phyloP scores from a whole-genome alignment of 2,113 vertebrate species.

The Microcebus griseorufus region DNA sequence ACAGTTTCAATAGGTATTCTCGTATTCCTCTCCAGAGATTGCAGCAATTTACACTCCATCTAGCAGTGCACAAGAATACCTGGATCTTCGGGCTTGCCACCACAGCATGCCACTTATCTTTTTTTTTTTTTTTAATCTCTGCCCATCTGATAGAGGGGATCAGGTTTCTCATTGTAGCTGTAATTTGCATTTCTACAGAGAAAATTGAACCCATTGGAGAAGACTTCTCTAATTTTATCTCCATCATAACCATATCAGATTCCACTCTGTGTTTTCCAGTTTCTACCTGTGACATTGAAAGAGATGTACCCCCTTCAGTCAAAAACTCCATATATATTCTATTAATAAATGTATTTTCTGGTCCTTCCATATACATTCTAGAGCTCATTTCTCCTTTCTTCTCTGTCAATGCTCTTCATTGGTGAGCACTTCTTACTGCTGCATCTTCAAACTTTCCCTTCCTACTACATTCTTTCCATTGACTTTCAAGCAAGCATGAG shows the following conservation, averaged over 20 bases:
- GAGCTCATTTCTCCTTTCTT: background rate
- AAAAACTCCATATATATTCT: background rate
- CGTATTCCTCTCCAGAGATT: background rate
- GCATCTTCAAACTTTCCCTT: background rate
- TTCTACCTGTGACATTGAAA: background rate
- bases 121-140: background rate
- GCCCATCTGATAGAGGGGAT: background rate
- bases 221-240: background rate
- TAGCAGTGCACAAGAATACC: background rate
- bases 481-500: background rate
- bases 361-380: background rate
- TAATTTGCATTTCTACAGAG: constrained; percentile 33
- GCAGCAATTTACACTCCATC: background rate
- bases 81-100: background rate
- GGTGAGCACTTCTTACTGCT: background rate
- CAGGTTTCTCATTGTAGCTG: background rate
- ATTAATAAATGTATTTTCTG: background rate
- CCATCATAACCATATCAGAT: background rate
- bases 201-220: background rate
- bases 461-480: background rate
- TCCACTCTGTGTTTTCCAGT: background rate
- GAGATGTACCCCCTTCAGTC: background rate
- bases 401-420: background rate
- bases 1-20: background rate
- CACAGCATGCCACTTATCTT: background rate